These are phyloP conservation scores for Pteromalus puparum DNA, from an alignment of 1,140 invertebrate species.

Conservation along the genomic window DNA sequence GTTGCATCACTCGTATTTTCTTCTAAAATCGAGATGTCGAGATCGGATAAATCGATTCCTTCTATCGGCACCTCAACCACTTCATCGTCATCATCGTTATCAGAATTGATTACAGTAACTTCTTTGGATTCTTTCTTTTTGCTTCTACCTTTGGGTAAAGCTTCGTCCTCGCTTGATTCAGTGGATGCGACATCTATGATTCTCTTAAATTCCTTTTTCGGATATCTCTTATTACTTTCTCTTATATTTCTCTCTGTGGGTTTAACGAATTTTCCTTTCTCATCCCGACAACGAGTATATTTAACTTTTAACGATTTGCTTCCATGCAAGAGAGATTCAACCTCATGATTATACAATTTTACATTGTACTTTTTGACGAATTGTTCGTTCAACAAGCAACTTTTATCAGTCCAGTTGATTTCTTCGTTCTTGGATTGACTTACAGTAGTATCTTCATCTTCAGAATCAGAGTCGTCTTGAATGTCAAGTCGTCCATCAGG, in stretches of 20 bases:
- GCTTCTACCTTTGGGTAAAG: background rate
- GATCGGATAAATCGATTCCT: conserved; percentile 47
- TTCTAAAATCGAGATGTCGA: conserved; percentile 53
- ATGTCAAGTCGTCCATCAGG: conserved; percentile 65
- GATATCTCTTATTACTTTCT: background rate
- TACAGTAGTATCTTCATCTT: conserved; percentile 3
- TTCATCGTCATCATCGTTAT: background rate
- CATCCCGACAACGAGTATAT: conserved; percentile 5
- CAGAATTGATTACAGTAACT: conserved; percentile 18
- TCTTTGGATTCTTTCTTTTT: conserved; percentile 8
- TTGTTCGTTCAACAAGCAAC: conserved; percentile 39
- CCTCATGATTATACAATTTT: conserved; percentile 54
- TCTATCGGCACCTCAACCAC: conserved; percentile 20
- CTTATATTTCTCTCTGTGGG: background rate
- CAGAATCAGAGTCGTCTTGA: conserved; percentile 33
- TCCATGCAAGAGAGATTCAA: conserved; percentile 36
- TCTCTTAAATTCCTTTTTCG: conserved; percentile 5
- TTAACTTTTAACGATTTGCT: conserved; percentile 35
- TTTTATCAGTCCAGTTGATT: background rate
- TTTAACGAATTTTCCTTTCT: conserved; percentile 48
- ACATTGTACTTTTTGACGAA: conserved; percentile 58
- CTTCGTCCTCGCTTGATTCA: background rate
- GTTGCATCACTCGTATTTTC: conserved; percentile 23
- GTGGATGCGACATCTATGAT: background rate
- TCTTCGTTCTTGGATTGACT: conserved; percentile 7